Percentiles rank a stretch among this genome's conserved stretches.
Evolutionary conservation across 2,888 invertebrate genomes (phyloP).

Genomic region (Melanostoma mellinum): DNA sequence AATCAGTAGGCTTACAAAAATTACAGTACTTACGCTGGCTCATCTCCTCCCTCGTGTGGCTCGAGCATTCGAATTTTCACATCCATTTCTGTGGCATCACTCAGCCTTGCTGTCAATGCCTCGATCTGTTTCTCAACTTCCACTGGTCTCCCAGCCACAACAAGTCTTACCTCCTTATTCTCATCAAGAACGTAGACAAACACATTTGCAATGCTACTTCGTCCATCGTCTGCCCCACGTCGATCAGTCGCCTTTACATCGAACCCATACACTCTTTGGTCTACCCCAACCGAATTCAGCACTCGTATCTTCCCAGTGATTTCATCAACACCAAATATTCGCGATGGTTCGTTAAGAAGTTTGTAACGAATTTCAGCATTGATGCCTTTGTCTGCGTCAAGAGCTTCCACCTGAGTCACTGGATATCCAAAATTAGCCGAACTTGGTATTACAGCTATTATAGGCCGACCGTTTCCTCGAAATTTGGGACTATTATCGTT

Average conservation of each 20-base stretch:
- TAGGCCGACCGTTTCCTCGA: slow-evolving; percentile 88
- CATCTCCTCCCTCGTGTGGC: slow-evolving; percentile 85
- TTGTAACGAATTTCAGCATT: slow-evolving; percentile 92
- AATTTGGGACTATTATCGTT: slow-evolving; percentile 93
- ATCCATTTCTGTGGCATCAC: slow-evolving; percentile 90
- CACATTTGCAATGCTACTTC: slow-evolving; percentile 92
- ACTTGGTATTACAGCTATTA: slow-evolving; percentile 91
- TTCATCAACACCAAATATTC: slow-evolving; percentile 90
- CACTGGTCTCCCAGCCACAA: slow-evolving; percentile 89
- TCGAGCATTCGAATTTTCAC: slow-evolving; percentile 90
- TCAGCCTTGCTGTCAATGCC: slow-evolving; percentile 87
- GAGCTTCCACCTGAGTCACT: slow-evolving; percentile 89
- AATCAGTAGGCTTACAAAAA: background rate
- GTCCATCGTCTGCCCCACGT: slow-evolving; percentile 90
- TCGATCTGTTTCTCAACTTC: slow-evolving; percentile 88
- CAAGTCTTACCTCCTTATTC: slow-evolving; percentile 90
- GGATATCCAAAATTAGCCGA: slow-evolving; percentile 92
- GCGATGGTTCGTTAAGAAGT: slow-evolving; percentile 89
- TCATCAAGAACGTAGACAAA: slow-evolving; percentile 93
- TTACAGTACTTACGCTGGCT: slow-evolving; percentile 81
- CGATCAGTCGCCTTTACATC: slow-evolving; percentile 94
- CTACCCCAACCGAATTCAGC: slow-evolving; percentile 87
- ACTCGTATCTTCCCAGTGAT: slow-evolving; percentile 89
- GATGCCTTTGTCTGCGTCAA: slow-evolving; percentile 88
- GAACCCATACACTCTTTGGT: slow-evolving; percentile 91